A percentile compares a stretch with the other conserved stretches of the same genome.
Conservation (phyloP, 2,113 vertebrate genomes). For the Eulacestoma nigropectus region DNA sequence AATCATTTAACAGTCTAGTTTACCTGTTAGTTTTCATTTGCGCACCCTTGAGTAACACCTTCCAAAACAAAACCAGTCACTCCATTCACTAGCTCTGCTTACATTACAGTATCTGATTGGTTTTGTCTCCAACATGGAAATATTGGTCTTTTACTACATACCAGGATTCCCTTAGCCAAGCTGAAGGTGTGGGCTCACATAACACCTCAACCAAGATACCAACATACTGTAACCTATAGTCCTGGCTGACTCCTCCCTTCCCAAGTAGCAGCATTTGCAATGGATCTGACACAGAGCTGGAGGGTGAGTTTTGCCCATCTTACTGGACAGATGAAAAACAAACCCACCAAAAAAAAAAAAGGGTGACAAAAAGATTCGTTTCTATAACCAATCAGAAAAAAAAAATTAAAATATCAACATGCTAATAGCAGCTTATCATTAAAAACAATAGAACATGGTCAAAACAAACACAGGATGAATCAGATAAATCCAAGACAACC, state of each 20-base stretch:
- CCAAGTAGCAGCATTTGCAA: background rate
- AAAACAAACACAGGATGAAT: background rate
- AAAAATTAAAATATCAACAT: background rate
- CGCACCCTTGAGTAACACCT: background rate
- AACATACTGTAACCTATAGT: background rate
- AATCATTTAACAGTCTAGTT: background rate
- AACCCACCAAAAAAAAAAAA: background rate
- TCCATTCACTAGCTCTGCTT: background rate
- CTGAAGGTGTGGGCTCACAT: background rate
- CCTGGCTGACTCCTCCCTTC: background rate
- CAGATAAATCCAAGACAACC: background rate
- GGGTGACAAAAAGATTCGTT: background rate
- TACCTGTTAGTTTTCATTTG: background rate
- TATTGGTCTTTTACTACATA: background rate
- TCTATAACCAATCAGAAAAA: background rate
- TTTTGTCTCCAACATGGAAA: background rate
- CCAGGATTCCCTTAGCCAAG: background rate
- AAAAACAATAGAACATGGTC: background rate
- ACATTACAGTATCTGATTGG: background rate
- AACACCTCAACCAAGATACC: background rate
- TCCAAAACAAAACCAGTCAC: background rate
- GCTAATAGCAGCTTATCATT: background rate
- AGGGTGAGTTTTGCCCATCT: background rate
- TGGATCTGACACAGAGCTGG: background rate
- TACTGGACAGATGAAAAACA: background rate